Percentiles rank a stretch among this genome's conserved stretches.
phyloP scores from a whole-genome alignment of 2,797 vertebrate genomes.

The Babyrousa celebensis region DNA sequence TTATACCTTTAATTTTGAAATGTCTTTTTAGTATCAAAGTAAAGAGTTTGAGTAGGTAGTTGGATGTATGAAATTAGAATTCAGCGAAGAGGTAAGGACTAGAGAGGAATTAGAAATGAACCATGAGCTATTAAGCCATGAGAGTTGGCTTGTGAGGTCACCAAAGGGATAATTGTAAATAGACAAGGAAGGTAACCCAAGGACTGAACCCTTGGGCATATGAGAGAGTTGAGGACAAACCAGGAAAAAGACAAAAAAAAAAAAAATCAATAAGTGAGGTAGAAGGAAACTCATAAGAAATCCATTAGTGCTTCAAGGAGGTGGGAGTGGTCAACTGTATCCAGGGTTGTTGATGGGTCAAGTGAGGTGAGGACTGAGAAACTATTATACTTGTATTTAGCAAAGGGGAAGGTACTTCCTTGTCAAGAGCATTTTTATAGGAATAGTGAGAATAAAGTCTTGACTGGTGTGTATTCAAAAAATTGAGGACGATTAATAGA shows the following conservation, averaged over 20 bases:
- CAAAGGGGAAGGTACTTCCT: neutral
- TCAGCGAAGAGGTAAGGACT: neutral
- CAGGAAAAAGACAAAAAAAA: neutral
- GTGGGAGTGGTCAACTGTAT: neutral
- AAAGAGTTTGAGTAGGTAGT: neutral
- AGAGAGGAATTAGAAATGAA: neutral
- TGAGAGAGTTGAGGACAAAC: neutral
- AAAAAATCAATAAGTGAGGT: neutral
- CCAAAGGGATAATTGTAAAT: neutral
- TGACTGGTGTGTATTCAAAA: neutral
- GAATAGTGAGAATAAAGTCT: neutral
- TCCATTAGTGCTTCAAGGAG: neutral
- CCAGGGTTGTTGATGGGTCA: neutral
- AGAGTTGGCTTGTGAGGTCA: neutral
- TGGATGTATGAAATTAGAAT: neutral
- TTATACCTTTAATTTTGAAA: conserved; percentile 5
- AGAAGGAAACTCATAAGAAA: neutral
- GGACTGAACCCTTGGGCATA: neutral
- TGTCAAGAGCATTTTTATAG: neutral
- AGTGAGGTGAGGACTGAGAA: neutral
- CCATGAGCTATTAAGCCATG: neutral
- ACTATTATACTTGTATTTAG: neutral
- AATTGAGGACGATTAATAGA: neutral
- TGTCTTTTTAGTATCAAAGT: neutral
- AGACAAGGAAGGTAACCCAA: neutral